phyloP scores from a whole-genome alignment of 1,140 invertebrate species.

The Asobara japonica region DNA sequence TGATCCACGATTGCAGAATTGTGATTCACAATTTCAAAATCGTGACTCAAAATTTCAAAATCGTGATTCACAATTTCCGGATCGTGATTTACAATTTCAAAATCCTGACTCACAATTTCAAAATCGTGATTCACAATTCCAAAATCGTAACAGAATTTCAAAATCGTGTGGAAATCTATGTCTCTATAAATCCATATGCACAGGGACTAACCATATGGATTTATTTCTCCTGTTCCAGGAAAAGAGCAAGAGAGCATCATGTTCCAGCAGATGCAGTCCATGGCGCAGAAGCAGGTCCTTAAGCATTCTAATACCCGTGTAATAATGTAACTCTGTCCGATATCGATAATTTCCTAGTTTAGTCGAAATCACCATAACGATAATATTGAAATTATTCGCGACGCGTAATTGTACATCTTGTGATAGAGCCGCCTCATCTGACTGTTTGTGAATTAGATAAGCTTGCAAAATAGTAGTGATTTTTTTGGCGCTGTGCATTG shows the following conservation, averaged over 20 bases:
- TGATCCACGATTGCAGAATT: too few relatives aligned
- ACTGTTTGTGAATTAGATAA: conserved; percentile 23
- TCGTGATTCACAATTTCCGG: too few relatives aligned
- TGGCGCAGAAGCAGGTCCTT: conserved; percentile 96
- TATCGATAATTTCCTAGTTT: conserved; percentile 5
- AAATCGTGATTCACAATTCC: too few relatives aligned
- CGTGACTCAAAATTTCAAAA: too few relatives aligned
- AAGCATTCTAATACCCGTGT: conserved; percentile 54
- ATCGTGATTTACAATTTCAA: too few relatives aligned
- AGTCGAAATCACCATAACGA: background rate
- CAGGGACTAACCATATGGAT: too few relatives aligned
- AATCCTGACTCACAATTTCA: too few relatives aligned
- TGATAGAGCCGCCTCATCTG: conserved; percentile 11
- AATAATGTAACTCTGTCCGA: conserved; percentile 8
- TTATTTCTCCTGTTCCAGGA: conserved; percentile 74
- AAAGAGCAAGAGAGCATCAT: conserved; percentile 94
- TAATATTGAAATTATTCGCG: background rate
- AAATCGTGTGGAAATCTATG: too few relatives aligned
- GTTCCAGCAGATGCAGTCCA: conserved; percentile 95
- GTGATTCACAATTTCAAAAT: too few relatives aligned
- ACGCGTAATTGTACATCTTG: conserved; percentile 19
- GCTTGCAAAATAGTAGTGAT: conserved; percentile 29
- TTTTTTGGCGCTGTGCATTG: conserved; percentile 31
- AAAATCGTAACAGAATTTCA: too few relatives aligned
- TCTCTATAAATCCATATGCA: background rate